Conservation (phyloP, 2,888 invertebrate genomes). For the Mythimna pallens region DNA sequence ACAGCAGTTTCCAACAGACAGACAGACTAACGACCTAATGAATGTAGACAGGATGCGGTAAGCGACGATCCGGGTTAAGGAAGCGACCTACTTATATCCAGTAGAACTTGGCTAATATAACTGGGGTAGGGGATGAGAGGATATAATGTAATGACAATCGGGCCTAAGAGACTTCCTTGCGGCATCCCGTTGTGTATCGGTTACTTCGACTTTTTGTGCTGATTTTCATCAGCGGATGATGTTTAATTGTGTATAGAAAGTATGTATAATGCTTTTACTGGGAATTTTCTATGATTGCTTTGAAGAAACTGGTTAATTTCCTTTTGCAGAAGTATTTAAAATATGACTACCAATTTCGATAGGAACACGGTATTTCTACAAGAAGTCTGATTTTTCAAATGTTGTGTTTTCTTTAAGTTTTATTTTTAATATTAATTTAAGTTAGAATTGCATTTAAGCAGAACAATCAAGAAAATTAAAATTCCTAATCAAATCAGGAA, state of each 20-base stretch:
- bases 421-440: not conserved
- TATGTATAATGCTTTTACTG: no score
- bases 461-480: not conserved
- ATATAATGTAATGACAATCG: slow-evolving; percentile 5
- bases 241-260: no score
- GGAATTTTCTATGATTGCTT: no score
- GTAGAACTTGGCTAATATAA: slow-evolving; percentile 1
- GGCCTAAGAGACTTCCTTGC: slow-evolving; percentile 22
- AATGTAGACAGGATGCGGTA: slow-evolving; percentile 43
- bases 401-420: not conserved
- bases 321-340: no score
- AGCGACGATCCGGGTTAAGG: slow-evolving; percentile 14
- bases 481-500: slow-evolving; percentile 1
- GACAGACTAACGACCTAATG: slow-evolving; percentile 32
- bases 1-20: slow-evolving; percentile 1
- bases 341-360: no score
- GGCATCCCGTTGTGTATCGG: not conserved
- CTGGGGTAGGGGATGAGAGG: not conserved
- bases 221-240: not conserved
- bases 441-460: not conserved
- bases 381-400: not conserved
- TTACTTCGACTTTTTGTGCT: not conserved
- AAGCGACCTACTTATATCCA: slow-evolving; percentile 38
- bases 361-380: no score
- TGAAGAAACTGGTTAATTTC: no score